Conservation (phyloP, 2,113 vertebrate genomes). For the Cynopterus brachyotis region DNA sequence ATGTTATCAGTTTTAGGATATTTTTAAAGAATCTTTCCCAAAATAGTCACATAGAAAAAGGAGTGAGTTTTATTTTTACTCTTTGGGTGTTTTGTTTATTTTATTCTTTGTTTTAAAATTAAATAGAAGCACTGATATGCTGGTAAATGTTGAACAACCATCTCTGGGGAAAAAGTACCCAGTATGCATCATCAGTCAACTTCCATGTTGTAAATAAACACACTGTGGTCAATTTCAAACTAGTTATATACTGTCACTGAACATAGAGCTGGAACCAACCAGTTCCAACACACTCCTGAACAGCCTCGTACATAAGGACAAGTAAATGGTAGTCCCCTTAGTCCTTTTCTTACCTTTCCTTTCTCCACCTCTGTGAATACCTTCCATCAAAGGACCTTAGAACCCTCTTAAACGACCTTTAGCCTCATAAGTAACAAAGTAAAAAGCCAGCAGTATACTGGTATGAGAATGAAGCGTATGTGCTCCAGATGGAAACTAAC, state of each 20-base stretch:
- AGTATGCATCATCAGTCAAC: background rate
- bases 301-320: background rate
- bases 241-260: background rate
- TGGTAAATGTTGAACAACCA: background rate
- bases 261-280: background rate
- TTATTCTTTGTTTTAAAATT: background rate
- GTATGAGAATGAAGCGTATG: background rate
- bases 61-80: background rate
- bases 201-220: background rate
- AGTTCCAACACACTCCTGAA: background rate
- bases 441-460: background rate
- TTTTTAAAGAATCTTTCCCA: background rate
- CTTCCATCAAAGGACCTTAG: background rate
- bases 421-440: conserved; percentile 10
- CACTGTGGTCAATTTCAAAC: background rate
- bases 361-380: background rate
- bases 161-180: background rate
- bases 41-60: background rate
- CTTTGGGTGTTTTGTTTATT: background rate
- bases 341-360: background rate
- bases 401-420: background rate
- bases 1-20: background rate
- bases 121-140: too few species aligned
- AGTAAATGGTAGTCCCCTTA: background rate
- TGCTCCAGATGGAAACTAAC: background rate